These are phyloP conservation scores for Mesochorus sp. DNA, from an alignment of 2,888 invertebrate genomes.

Conservation along the genomic window DNA sequence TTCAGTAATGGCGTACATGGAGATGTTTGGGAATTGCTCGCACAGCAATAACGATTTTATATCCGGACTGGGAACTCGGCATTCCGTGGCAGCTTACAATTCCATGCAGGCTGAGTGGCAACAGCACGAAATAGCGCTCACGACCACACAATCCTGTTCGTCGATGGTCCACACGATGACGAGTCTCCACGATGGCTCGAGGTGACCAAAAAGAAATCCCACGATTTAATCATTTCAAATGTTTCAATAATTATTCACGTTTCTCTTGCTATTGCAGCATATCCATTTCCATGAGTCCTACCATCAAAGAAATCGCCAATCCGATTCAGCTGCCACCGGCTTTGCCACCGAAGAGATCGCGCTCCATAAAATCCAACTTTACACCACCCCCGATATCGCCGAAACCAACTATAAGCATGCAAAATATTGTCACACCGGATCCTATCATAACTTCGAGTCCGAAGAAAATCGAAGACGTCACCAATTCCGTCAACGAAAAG, in stretches of 20 bases:
- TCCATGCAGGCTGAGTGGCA: constrained; percentile 85
- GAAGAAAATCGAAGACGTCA: constrained; percentile 71
- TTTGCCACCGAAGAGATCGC: constrained; percentile 85
- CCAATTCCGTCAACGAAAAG: constrained; percentile 67
- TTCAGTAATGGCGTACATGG: constrained; percentile 97
- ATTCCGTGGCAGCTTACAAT: constrained; percentile 93
- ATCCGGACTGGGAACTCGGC: constrained; percentile 89
- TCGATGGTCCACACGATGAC: constrained; percentile 81
- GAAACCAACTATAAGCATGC: constrained; percentile 81
- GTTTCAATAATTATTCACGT: neutral
- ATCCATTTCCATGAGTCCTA: constrained; percentile 75
- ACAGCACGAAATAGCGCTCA: constrained; percentile 82
- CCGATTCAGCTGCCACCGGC: constrained; percentile 84
- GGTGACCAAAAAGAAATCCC: constrained; percentile 63
- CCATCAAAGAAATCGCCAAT: constrained; percentile 74
- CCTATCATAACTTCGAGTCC: constrained; percentile 76
- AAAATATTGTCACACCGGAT: constrained; percentile 77
- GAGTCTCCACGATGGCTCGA: constrained; percentile 77
- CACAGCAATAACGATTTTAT: constrained; percentile 89
- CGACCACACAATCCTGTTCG: constrained; percentile 85
- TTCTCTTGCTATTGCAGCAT: constrained; percentile 66
- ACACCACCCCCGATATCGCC: constrained; percentile 78
- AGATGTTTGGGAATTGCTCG: constrained; percentile 95
- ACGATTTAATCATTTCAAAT: neutral
- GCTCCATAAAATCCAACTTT: constrained; percentile 77